Evolutionary conservation across 2,888 invertebrate genomes (phyloP), one percentile per base, ranked within the genome.

Genomic region (Hemaris fuciformis): DNA sequence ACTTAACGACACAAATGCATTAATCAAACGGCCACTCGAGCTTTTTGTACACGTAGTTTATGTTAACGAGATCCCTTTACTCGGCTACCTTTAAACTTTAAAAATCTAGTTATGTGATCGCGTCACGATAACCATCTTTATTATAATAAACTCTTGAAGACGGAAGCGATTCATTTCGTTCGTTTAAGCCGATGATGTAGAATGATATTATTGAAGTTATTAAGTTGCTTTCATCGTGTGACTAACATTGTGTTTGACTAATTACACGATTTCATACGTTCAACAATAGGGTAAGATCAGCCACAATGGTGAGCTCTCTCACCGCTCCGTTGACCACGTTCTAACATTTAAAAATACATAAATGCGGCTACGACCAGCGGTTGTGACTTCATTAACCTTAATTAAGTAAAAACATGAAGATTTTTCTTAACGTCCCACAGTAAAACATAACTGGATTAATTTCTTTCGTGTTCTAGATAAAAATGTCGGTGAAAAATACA

Each of bases 1-100:
- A 89, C 81, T 79, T 77, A 80, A 81, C 81, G 85, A 85, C 85
- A 84, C 82, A 81, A 77, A 84, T 85, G 80, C 84, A 86, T 87
- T 84, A 85, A 88, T 84, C 81, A 84, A 69, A 66, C 63, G 61
- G 61, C 62, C 45, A 62, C 56, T 62, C n/a, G 69, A 73, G 77
- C 72, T 76, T 81, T 71, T 79, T 72, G 66, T 64, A 63, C 61
- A 59, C 46, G 63, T 62, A 60, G 53, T 64, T 45, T 45, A 57
- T 46, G 43, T 61, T 61, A 61, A 61, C 57, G 57, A 57, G 61
- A n/a, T 57, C 61, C 57, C 46, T 61, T 57, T 57, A 46, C 45
- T 38, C 38, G 27, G 46, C n/a, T 25, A 53, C 53, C 25, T 53
- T 23, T 60, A 25, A 53, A 60, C 38, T 46, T 46, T 23, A 46